A percentile compares a stretch with the other conserved stretches of the same genome.
These are phyloP conservation scores for Sitta carolinensis DNA, from an alignment of 2,797 vertebrate genomes.

Conservation along the genomic window DNA sequence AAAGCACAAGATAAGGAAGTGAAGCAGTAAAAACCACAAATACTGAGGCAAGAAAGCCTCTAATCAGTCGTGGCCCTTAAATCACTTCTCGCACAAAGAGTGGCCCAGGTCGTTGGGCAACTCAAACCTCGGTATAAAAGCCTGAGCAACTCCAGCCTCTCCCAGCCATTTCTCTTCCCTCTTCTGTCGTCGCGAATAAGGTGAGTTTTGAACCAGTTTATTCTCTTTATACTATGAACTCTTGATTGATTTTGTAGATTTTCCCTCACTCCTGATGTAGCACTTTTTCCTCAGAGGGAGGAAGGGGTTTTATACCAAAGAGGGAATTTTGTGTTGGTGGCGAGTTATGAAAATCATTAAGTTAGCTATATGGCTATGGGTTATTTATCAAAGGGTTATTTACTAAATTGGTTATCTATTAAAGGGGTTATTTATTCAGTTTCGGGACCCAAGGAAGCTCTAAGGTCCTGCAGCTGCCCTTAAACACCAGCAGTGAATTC, in stretches of 20 bases:
- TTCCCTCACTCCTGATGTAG: not conserved
- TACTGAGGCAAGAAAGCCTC: not conserved
- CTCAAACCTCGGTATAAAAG: conserved; percentile 32
- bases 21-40: conserved; percentile 12
- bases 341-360: not conserved
- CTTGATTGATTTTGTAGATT: not conserved
- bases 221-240: not conserved
- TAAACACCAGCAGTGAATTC: not conserved
- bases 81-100: conserved; percentile 9
- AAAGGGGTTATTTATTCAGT: not conserved
- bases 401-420: not conserved
- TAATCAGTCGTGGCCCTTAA: conserved; percentile 37
- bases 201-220: not conserved
- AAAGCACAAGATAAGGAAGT: conserved; percentile 57
- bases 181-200: not conserved
- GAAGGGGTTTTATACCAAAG: not conserved
- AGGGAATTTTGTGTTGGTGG: not conserved
- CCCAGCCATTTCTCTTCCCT: not conserved
- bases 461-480: not conserved
- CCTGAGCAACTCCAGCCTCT: not conserved
- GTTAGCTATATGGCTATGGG: too few species aligned
- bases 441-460: not conserved
- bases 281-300: not conserved
- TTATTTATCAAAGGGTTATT: not conserved
- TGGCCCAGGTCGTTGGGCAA: not conserved